phyloP scores from a whole-genome alignment of 2,888 invertebrate species.

The Abrostola triplasia region DNA sequence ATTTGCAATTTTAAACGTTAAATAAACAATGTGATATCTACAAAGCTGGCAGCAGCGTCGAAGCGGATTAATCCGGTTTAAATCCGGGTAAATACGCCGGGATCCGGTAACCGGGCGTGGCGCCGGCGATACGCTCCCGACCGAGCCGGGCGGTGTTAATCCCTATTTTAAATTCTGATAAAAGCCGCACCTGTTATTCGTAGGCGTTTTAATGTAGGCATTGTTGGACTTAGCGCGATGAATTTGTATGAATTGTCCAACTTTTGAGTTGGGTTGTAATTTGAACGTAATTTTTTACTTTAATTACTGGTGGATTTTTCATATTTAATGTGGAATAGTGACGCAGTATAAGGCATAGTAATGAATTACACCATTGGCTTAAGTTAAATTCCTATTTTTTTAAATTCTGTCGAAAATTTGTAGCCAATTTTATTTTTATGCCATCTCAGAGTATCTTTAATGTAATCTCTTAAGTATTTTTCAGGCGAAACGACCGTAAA shows the following conservation, averaged over 20 bases:
- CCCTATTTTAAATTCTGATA: constrained; percentile 87
- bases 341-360: no score
- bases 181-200: constrained; percentile 79
- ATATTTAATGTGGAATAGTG: no score
- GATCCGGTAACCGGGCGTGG: constrained; percentile 66
- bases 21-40: constrained; percentile 86
- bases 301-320: neutral
- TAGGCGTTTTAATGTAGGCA: constrained; percentile 53
- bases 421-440: constrained; percentile 13
- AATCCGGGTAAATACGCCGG: constrained; percentile 73
- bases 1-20: constrained; percentile 77
- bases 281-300: neutral
- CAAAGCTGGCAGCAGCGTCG: constrained; percentile 71
- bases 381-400: no score
- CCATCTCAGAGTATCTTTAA: constrained; percentile 12
- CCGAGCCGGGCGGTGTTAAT: constrained; percentile 82
- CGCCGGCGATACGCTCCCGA: constrained; percentile 74
- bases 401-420: neutral
- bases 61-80: constrained; percentile 76
- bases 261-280: neutral
- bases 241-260: constrained; percentile 29
- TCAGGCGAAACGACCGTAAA: constrained; percentile 22
- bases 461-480: constrained; percentile 38
- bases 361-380: no score
- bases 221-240: constrained; percentile 42